Conservation (phyloP, 2,113 vertebrate species). For the Rhinolophus ferrumequinum region DNA sequence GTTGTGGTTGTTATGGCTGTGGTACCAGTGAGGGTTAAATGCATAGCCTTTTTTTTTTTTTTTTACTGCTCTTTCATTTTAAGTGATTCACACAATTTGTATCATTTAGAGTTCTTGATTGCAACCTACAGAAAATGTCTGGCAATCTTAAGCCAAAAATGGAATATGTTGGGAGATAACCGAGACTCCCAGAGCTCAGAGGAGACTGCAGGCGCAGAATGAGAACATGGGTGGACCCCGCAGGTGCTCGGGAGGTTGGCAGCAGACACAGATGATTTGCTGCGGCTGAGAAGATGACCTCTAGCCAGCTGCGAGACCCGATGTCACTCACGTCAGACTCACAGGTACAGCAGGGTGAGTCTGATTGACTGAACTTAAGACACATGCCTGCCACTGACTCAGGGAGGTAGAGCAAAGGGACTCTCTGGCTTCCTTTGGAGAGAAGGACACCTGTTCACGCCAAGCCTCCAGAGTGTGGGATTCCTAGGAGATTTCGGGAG, state of each 20-base stretch:
- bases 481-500: background rate
- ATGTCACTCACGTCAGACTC: background rate
- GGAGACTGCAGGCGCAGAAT: background rate
- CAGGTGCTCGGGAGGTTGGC: background rate
- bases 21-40: slow-evolving; percentile 66
- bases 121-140: background rate
- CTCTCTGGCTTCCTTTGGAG: background rate
- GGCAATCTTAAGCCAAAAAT: background rate
- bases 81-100: background rate
- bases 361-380: background rate
- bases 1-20: slow-evolving; percentile 63
- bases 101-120: background rate
- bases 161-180: background rate
- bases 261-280: background rate
- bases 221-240: background rate
- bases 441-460: background rate
- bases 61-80: background rate
- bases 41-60: background rate
- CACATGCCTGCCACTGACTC: too few species aligned
- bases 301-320: accelerated
- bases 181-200: background rate
- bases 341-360: background rate
- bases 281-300: background rate
- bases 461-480: accelerated
- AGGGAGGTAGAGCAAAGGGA: background rate